Conservation (phyloP, 2,797 vertebrate genomes). For the Galaxias olidus region DNA sequence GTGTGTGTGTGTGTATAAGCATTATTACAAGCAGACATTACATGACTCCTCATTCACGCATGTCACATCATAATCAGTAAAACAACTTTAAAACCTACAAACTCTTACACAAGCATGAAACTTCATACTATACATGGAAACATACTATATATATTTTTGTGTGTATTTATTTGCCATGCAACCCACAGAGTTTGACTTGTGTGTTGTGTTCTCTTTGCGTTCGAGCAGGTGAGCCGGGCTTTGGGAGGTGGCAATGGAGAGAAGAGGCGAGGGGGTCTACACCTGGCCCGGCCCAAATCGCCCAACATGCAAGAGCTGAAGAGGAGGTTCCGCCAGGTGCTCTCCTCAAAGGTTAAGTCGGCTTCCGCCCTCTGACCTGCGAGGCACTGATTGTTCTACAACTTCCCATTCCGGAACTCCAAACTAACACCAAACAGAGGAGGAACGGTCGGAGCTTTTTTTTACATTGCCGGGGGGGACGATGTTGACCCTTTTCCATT, state of each 20-base stretch:
- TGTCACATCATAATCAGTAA: neutral
- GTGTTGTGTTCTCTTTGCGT: neutral
- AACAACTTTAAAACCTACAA: too few relatives aligned
- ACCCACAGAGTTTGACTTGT: too few relatives aligned
- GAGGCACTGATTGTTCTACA: too few relatives aligned
- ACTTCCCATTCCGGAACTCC: too few relatives aligned
- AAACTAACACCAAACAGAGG: too few relatives aligned
- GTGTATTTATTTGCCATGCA: neutral
- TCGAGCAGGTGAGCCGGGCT: conserved; percentile 76
- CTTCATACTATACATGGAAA: too few relatives aligned
- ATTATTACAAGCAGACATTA: too few relatives aligned
- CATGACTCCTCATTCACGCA: neutral
- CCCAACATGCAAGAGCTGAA: conserved; percentile 97
- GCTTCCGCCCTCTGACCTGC: conserved; percentile 76
- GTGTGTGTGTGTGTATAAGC: too few relatives aligned
- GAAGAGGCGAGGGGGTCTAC: conserved; percentile 87
- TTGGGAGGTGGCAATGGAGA: conserved; percentile 85
- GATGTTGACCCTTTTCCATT: too few relatives aligned
- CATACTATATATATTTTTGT: neutral
- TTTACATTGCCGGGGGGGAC: too few relatives aligned
- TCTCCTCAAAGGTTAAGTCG: conserved; percentile 89
- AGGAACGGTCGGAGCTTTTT: too few relatives aligned
- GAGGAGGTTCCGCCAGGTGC: conserved; percentile 89
- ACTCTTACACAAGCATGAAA: too few relatives aligned
- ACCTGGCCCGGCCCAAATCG: conserved; percentile 88